Evolutionary conservation across 2,797 vertebrate species (phyloP).

Genomic region (Syngnathus acus): DNA sequence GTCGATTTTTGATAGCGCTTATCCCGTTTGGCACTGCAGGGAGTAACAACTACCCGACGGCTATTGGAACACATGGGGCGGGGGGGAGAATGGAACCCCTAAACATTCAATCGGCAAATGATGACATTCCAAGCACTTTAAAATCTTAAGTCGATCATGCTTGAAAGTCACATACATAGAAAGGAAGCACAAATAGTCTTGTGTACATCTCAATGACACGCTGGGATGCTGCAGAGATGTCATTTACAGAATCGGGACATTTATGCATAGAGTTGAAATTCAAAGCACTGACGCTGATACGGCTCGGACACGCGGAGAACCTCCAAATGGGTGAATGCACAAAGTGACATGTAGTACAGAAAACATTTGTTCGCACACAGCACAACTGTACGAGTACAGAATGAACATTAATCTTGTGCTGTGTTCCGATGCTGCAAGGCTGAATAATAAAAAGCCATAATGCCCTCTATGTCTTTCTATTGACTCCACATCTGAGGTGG

Average conservation of each 20-base stretch:
- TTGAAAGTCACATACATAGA: neutral
- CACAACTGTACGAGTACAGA: neutral
- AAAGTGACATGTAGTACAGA: neutral
- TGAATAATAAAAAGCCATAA: too few relatives aligned
- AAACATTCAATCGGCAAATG: too few relatives aligned
- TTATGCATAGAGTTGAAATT: neutral
- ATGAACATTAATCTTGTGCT: neutral
- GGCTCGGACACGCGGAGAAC: neutral
- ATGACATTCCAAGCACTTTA: neutral
- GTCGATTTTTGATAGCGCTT: neutral
- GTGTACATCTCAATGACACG: neutral
- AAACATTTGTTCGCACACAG: neutral
- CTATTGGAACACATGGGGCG: too few relatives aligned
- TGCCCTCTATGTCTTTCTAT: too few relatives aligned
- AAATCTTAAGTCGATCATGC: neutral
- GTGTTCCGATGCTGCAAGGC: too few relatives aligned
- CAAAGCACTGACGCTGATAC: neutral
- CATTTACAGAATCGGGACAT: slow-evolving; percentile 6
- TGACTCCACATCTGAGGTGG: too few relatives aligned
- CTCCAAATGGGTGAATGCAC: neutral
- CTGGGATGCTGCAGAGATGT: slow-evolving; percentile 8
- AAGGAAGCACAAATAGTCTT: neutral
- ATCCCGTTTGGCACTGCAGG: neutral
- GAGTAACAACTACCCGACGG: too few relatives aligned
- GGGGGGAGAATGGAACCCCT: too few relatives aligned